Evolutionary conservation across 2,797 vertebrate genomes (phyloP).

Genomic region (Pagetopsis macropterus): DNA sequence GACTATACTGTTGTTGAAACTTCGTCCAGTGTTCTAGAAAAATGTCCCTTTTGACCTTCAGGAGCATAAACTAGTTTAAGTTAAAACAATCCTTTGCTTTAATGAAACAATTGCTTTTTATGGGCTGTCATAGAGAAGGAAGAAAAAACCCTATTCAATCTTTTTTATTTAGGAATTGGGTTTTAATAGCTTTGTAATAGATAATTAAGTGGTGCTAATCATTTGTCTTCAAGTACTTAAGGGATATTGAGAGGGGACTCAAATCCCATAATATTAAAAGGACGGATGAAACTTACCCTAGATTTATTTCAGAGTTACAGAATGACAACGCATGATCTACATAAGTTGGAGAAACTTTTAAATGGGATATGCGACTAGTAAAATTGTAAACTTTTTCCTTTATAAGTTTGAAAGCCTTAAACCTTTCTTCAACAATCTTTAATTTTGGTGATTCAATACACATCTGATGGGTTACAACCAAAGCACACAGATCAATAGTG

Average conservation of each 20-base stretch:
- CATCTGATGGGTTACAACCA: conserved; percentile 58
- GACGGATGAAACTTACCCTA: conserved; percentile 53
- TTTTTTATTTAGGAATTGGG: conserved; percentile 48
- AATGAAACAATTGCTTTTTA: conserved; percentile 13
- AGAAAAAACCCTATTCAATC: conserved; percentile 44
- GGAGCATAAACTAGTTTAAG: conserved; percentile 23
- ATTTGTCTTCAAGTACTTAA: conserved; percentile 62
- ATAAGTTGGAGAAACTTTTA: conserved; percentile 28
- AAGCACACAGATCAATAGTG: conserved; percentile 77
- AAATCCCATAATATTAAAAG: conserved; percentile 60
- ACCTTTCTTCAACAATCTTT: conserved; percentile 29
- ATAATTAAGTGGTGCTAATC: conserved; percentile 70
- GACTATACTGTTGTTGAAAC: not conserved
- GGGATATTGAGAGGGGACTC: conserved; percentile 55
- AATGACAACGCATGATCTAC: conserved; percentile 36
- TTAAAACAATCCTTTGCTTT: conserved; percentile 8
- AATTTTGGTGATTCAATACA: conserved; percentile 68
- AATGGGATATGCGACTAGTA: not conserved
- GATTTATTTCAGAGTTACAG: conserved; percentile 47
- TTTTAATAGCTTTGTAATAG: conserved; percentile 68
- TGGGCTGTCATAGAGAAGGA: conserved; percentile 38
- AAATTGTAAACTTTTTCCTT: not conserved
- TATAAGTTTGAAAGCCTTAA: conserved; percentile 36
- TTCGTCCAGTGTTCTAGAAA: not conserved
- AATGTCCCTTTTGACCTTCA: conserved; percentile 3